Base-by-base conservation (phyloP, 2,113 vertebrate species). In the Dendropsophus ebraccatus region DNA sequence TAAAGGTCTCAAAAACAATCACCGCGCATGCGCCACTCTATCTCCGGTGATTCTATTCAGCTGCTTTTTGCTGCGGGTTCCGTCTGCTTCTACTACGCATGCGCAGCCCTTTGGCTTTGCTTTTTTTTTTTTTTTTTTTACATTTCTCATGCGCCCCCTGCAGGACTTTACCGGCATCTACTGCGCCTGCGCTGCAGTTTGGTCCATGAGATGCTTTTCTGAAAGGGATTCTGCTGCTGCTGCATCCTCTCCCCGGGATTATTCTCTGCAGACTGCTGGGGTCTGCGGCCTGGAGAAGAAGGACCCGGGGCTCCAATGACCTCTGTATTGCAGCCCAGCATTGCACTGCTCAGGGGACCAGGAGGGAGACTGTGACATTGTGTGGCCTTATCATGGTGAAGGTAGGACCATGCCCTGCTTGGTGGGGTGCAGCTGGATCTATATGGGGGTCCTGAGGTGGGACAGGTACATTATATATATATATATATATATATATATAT, bases 181-280 rank as follows among this genome's bases (percentile, higher is more conserved):
- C 41, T 84, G 54, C 72, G 72, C 83, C 25, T 50, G 72, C 83
- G 72, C 56, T 0, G 72, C 25, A 13, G 32, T 17, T 25, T 84
- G 82, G 82, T 85, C 83, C 83, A 85, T 78, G 74, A 75, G 83
- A 78, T 85, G 83, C 19, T 69, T 69, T 30, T 69, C 74, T 17
- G 41, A 65, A 78, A 50, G 60, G 83, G 74, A n/a, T n/a, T n/a
- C n/a, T n/a, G 41, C 37, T 67, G 52, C 56, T 78, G 83, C 52
- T 67, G 32, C 72, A 56, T 83, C 56, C 32, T 21, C 37, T 70
- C 16, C 49, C 67, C 21, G 67, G 2, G 32, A 37, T 16, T 23
- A 8, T 35, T 21, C n/a, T 80, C 54, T 80, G 78, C 12, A 17
- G 23, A 0, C 77, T 58, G 19, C 77, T 58, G 19, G 56, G 5